These are phyloP conservation scores for Corydoras maculifer DNA, from an alignment of 2,113 vertebrate species.

Conservation along the genomic window DNA sequence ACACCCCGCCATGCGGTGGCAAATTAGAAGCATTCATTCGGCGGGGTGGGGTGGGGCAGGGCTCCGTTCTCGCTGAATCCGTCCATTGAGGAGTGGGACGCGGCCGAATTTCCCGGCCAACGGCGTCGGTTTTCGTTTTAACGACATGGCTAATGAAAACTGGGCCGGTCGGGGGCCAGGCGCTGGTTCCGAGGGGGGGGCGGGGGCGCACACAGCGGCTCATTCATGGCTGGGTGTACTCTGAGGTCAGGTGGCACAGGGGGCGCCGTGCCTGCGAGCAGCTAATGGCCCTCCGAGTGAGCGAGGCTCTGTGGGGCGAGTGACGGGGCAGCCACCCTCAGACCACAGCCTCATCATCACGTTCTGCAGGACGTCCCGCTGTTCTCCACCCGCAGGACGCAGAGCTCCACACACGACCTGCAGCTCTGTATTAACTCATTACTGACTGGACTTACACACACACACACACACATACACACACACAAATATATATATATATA, in stretches of 20 bases:
- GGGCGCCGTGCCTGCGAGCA: constrained; percentile 15
- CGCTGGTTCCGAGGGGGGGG: constrained; percentile 28
- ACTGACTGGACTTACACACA: no score
- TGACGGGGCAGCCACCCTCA: background rate
- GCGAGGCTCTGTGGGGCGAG: constrained; percentile 23
- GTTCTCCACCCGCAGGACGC: no score
- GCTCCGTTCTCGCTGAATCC: constrained; percentile 30
- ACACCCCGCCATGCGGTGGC: constrained; percentile 13
- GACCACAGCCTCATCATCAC: constrained; percentile 36
- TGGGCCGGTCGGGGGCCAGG: constrained; percentile 22
- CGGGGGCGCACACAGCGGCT: constrained; percentile 33
- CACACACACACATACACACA: no score
- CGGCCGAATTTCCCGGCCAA: constrained; percentile 38
- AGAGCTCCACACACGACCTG: no score
- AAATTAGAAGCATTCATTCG: constrained; percentile 43
- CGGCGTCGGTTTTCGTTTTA: constrained; percentile 45
- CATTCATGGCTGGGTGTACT: constrained; percentile 35
- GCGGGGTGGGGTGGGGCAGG: constrained; percentile 20
- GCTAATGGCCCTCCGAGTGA: constrained; percentile 36
- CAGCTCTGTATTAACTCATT: no score
- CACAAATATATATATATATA: no score
- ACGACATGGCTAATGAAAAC: constrained; percentile 44
- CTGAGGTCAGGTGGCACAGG: constrained; percentile 35
- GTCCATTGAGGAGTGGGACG: constrained; percentile 36
- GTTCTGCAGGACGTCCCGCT: no score